Evolutionary conservation across 1,140 invertebrate genomes (phyloP), one percentile per base, ranked within the genome.

Genomic region (Neomicropteryx cornuta): DNA sequence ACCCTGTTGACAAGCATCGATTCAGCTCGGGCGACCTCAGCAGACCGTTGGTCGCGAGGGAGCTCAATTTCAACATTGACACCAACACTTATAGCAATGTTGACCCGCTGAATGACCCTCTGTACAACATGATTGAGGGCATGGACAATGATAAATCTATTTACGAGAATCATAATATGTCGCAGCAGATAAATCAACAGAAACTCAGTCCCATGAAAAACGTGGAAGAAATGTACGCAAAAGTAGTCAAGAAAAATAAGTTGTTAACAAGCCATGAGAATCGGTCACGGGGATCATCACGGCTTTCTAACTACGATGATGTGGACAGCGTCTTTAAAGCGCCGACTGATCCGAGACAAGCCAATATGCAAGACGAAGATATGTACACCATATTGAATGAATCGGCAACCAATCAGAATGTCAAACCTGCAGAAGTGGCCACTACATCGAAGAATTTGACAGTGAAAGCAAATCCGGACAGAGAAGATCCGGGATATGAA

Each of bases 201-300:
- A 76, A 77, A 1, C 62, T 67, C 37, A 72, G 70, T 51, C 69
- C 70, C 2, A 71, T 72, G 3, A 73, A 77, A 40, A 81, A 81
- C 48, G 49, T 86, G 1, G 87, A 90, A 50, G 85, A 87, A 46
- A 86, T 89, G 79, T 89, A 89, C 53, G 86, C 86, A 0, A 90
- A 89, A 66, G 85, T 88, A 0, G 74, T 79, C 49, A 83, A 84
- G 49, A 79, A 76, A 53, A 68, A 71, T 18, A 68, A 70, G 47
- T 42, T 49, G 37, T 17, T 40, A 21, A 43, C 3, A 24, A 13
- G 19, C 10, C 5, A 16, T 23, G 13, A 16, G 20, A 18, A 37
- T 41, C 39, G 39, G 11, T 32, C 49, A 36, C 34, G 39, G 30
- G 41, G 54, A 21, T 31, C 45, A 18, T 43, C 21, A 37, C 43